Evolutionary conservation across 2,888 invertebrate genomes (phyloP).

Genomic region (Seira musarum): DNA sequence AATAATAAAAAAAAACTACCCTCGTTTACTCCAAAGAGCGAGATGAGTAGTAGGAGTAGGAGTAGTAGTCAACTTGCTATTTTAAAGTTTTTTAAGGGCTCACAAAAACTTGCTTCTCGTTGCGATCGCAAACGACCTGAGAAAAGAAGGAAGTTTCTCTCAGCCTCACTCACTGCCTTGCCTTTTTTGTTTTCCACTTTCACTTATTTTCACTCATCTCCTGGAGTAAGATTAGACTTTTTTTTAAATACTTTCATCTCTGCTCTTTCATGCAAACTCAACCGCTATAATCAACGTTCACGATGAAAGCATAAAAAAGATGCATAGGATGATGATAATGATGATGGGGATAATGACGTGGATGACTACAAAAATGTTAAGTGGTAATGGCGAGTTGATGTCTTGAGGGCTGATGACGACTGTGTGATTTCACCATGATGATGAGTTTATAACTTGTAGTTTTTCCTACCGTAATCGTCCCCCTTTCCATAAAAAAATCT

Average conservation of each 20-base stretch:
- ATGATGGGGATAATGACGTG: constrained; percentile 39
- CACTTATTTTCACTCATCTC: neutral
- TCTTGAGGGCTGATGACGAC: constrained; percentile 34
- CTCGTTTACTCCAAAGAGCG: neutral
- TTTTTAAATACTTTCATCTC: too few relatives aligned
- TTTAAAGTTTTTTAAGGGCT: constrained; percentile 49
- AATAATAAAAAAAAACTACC: neutral
- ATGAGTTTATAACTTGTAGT: constrained; percentile 43
- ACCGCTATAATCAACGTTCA: too few relatives aligned
- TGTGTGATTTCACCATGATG: constrained; percentile 18
- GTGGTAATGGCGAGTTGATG: constrained; percentile 31
- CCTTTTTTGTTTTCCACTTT: neutral
- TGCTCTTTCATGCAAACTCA: too few relatives aligned
- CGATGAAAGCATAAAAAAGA: neutral
- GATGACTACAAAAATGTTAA: constrained; percentile 23
- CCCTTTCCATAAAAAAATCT: too few relatives aligned
- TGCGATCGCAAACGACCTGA: neutral
- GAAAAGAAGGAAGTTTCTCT: neutral
- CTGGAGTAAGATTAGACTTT: neutral
- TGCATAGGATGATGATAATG: constrained; percentile 27
- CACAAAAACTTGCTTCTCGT: neutral
- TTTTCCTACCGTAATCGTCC: too few relatives aligned
- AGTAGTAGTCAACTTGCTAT: constrained; percentile 17
- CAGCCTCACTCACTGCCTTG: too few relatives aligned
- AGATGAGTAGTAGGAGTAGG: neutral